phyloP scores from a whole-genome alignment of 2,797 vertebrate species.

The Pseudomugil tenellus region DNA sequence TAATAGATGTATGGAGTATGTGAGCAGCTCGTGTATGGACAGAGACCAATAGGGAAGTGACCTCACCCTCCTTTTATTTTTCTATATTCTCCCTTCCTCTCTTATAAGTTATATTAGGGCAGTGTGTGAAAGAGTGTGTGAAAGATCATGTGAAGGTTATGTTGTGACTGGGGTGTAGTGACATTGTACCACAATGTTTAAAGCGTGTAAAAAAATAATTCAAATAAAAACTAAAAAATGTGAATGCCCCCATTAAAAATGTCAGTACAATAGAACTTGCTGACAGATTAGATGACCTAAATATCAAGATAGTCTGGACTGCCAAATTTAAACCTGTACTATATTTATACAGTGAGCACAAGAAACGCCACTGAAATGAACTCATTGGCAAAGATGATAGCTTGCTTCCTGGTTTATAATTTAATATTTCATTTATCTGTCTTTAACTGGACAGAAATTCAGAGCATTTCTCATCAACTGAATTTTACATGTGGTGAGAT shows the following conservation, averaged over 20 bases:
- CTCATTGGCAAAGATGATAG: not conserved
- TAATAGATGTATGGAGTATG: constrained; percentile 14
- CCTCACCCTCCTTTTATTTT: constrained; percentile 49
- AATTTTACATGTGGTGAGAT: not conserved
- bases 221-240: too few species aligned
- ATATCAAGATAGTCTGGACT: constrained; percentile 19
- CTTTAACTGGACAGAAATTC: not conserved
- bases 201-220: not conserved
- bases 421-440: not conserved
- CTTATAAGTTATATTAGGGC: constrained; percentile 59
- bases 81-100: constrained; percentile 65
- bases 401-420: not conserved
- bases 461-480: not conserved
- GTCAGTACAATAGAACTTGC: not conserved
- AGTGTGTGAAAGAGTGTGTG: constrained; percentile 7
- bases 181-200: not conserved
- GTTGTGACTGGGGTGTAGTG: not conserved
- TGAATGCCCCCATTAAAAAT: not conserved
- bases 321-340: constrained; percentile 4
- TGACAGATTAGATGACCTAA: constrained; percentile 18
- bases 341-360: too few species aligned
- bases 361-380: not conserved
- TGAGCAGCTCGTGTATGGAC: constrained; percentile 23
- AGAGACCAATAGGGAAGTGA: constrained; percentile 59
- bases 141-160: constrained; percentile 37